Conservation (phyloP, 2,888 invertebrate genomes). For the Idaea dimidiata region DNA sequence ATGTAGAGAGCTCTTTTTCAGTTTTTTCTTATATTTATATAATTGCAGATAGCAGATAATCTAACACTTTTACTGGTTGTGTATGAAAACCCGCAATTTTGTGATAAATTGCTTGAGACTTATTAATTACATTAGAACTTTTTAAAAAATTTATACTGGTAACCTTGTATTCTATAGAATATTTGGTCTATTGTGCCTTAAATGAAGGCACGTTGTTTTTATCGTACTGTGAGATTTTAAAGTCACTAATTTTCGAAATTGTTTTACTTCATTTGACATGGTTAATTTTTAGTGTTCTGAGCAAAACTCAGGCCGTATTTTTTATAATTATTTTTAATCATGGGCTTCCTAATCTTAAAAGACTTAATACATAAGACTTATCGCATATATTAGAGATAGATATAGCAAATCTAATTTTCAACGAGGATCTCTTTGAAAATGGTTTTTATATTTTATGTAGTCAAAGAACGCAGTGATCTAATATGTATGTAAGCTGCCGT, state of each 20-base stretch:
- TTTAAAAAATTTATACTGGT: too few relatives aligned
- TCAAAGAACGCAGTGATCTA: not conserved
- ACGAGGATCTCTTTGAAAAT: not conserved
- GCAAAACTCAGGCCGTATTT: not conserved
- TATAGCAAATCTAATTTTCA: not conserved
- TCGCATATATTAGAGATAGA: not conserved
- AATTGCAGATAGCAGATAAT: too few relatives aligned
- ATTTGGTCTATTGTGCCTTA: not conserved
- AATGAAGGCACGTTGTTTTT: not conserved
- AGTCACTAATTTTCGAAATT: constrained; percentile 9
- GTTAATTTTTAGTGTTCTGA: not conserved
- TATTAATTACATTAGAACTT: too few relatives aligned
- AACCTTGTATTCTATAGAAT: not conserved
- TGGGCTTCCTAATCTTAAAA: not conserved
- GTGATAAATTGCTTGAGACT: too few relatives aligned
- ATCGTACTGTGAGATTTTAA: not conserved
- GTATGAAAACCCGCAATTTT: too few relatives aligned
- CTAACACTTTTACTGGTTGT: too few relatives aligned
- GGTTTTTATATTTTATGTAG: not conserved
- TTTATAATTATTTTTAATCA: not conserved
- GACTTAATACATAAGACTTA: not conserved
- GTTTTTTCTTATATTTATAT: too few relatives aligned
- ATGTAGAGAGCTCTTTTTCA: too few relatives aligned
- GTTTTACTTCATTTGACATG: not conserved
- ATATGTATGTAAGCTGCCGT: not conserved